Conservation (phyloP, 2,113 vertebrate genomes). For the Erythrocercus mccallii region DNA sequence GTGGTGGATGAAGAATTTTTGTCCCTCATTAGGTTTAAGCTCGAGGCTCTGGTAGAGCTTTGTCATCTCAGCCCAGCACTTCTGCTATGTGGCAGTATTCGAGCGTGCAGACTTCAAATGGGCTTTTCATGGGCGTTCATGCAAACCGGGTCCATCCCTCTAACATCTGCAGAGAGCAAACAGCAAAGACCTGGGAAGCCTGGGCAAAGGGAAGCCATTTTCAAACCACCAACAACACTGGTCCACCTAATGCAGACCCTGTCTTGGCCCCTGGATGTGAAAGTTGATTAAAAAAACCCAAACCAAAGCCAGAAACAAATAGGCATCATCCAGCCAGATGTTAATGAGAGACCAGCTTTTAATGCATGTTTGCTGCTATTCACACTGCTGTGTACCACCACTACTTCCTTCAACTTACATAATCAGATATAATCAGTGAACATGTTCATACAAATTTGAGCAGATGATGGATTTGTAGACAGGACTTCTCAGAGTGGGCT, state of each 20-base stretch:
- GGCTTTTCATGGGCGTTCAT: neutral
- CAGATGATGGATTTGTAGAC: neutral
- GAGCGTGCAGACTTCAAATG: neutral
- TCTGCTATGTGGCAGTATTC: neutral
- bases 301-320: neutral
- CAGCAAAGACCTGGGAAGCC: neutral
- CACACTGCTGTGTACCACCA: neutral
- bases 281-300: neutral
- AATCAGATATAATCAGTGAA: neutral
- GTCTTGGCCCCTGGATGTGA: neutral
- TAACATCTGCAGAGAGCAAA: neutral
- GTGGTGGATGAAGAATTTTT: constrained; percentile 45
- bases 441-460: neutral
- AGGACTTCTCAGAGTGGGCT: neutral
- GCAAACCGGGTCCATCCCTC: neutral
- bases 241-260: neutral
- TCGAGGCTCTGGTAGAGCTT: constrained; percentile 24
- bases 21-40: constrained; percentile 54
- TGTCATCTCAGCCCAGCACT: constrained; percentile 27
- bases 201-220: neutral
- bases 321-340: neutral
- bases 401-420: neutral
- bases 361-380: neutral
- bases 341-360: neutral
- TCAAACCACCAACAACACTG: neutral